Percentiles rank a stretch among this genome's conserved stretches.
These are phyloP conservation scores for Phataginus tricuspis DNA, from an alignment of 2,797 vertebrate species.

Conservation along the genomic window DNA sequence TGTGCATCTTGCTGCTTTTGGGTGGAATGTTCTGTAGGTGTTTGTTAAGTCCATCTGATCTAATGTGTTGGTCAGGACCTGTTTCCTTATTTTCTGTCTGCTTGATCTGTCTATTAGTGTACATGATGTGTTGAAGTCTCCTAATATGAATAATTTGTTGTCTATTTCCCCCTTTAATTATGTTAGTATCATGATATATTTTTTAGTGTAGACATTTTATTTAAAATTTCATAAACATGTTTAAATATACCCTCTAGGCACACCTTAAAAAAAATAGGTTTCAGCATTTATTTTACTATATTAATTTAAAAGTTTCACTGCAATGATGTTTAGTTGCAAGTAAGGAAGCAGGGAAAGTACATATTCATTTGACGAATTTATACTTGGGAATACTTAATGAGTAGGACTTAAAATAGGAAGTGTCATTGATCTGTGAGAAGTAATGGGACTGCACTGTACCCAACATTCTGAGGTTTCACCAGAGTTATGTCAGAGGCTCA, in stretches of 20 bases:
- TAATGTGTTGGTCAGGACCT: too few relatives aligned
- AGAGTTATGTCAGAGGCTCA: not conserved
- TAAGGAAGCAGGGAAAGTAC: not conserved
- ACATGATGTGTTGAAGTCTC: too few relatives aligned
- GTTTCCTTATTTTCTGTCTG: too few relatives aligned
- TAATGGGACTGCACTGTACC: not conserved
- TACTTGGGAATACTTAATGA: not conserved
- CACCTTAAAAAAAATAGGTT: not conserved
- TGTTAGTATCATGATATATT: not conserved
- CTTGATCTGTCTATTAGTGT: too few relatives aligned
- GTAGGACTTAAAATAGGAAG: not conserved
- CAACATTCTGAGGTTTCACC: not conserved
- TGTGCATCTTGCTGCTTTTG: too few relatives aligned
- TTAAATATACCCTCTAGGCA: not conserved
- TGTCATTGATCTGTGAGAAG: not conserved
- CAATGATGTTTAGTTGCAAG: not conserved
- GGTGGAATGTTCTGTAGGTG: too few relatives aligned
- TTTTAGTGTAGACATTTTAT: not conserved
- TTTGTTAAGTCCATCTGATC: too few relatives aligned
- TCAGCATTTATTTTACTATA: not conserved
- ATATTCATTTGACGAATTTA: not conserved
- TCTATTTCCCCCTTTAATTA: too few relatives aligned
- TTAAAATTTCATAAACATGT: not conserved
- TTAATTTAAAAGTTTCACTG: not conserved
- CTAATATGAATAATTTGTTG: too few relatives aligned